These are phyloP conservation scores for Oryzaephilus surinamensis DNA, from an alignment of 1,140 invertebrate species.

Conservation along the genomic window DNA sequence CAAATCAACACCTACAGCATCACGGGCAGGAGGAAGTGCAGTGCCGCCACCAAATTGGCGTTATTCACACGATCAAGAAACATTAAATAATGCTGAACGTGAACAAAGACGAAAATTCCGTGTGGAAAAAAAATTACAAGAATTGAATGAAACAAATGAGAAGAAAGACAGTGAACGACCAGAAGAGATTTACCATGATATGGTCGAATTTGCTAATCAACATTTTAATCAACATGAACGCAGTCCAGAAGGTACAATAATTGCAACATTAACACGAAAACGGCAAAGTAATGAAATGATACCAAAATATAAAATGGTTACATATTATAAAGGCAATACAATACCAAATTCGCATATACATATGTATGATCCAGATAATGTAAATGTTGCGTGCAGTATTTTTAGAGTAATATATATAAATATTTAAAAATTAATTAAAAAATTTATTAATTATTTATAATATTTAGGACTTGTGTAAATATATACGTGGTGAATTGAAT, in stretches of 20 bases:
- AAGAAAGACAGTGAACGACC: constrained; percentile 44
- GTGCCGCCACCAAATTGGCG: constrained; percentile 31
- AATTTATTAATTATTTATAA: background rate
- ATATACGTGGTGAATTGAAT: constrained; percentile 75
- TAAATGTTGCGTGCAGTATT: constrained; percentile 78
- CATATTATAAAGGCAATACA: constrained; percentile 72
- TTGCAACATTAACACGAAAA: constrained; percentile 79
- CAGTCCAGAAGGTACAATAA: constrained; percentile 76
- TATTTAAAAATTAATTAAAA: too few species aligned
- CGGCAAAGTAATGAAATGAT: constrained; percentile 66
- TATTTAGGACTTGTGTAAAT: constrained; percentile 73
- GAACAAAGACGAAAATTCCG: constrained; percentile 69
- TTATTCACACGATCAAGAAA: constrained; percentile 24
- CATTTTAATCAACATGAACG: constrained; percentile 86
- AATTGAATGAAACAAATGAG: constrained; percentile 50
- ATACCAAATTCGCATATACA: constrained; percentile 92
- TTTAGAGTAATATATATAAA: constrained; percentile 85
- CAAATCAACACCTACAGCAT: constrained; percentile 34
- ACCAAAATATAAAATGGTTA: constrained; percentile 87
- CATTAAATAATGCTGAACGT: constrained; percentile 41
- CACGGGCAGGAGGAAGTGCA: constrained; percentile 23
- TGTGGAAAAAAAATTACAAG: constrained; percentile 75
- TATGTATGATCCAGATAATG: constrained; percentile 90
- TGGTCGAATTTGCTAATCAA: constrained; percentile 86
- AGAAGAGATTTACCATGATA: constrained; percentile 59